A percentile compares a stretch with the other conserved stretches of the same genome.
Evolutionary conservation across 2,113 vertebrate genomes (phyloP).

Genomic region (Thunnus thynnus): DNA sequence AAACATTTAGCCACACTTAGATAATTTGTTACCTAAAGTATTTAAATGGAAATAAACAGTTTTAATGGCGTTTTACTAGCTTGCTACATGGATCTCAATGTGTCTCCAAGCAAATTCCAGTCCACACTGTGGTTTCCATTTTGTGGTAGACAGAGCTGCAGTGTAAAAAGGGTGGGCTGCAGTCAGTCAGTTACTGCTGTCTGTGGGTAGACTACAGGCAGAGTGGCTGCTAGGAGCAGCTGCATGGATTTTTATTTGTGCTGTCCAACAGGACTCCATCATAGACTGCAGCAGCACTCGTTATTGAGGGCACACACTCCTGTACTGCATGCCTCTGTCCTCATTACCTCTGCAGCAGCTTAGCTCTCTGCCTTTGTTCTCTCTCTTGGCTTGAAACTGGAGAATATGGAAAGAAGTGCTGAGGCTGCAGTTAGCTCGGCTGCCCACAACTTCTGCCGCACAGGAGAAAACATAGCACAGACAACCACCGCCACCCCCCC

Average conservation of each 20-base stretch:
- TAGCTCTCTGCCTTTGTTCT: constrained; percentile 82
- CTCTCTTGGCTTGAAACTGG: constrained; percentile 82
- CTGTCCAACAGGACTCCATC: constrained; percentile 77
- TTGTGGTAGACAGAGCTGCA: constrained; percentile 79
- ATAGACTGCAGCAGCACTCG: constrained; percentile 72
- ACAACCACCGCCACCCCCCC: constrained; percentile 66
- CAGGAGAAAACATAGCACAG: constrained; percentile 79
- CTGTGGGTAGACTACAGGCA: constrained; percentile 71
- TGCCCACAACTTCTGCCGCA: constrained; percentile 82
- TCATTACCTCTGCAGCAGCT: constrained; percentile 84
- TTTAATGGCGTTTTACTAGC: constrained; percentile 62
- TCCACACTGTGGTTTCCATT: constrained; percentile 79
- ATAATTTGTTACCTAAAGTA: constrained; percentile 42
- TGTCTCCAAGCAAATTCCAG: constrained; percentile 80
- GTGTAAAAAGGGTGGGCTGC: constrained; percentile 80
- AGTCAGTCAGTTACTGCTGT: constrained; percentile 69
- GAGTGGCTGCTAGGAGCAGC: constrained; percentile 71
- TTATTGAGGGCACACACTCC: constrained; percentile 81
- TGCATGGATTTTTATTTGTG: constrained; percentile 73
- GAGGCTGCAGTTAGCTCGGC: constrained; percentile 82
- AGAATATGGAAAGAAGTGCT: constrained; percentile 83
- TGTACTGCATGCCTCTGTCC: constrained; percentile 76
- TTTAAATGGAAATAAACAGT: constrained; percentile 47
- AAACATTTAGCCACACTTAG: constrained; percentile 26
- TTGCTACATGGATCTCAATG: constrained; percentile 61